Base-by-base conservation (phyloP, 1,140 invertebrate species). In the Homalodisca vitripennis region DNA sequence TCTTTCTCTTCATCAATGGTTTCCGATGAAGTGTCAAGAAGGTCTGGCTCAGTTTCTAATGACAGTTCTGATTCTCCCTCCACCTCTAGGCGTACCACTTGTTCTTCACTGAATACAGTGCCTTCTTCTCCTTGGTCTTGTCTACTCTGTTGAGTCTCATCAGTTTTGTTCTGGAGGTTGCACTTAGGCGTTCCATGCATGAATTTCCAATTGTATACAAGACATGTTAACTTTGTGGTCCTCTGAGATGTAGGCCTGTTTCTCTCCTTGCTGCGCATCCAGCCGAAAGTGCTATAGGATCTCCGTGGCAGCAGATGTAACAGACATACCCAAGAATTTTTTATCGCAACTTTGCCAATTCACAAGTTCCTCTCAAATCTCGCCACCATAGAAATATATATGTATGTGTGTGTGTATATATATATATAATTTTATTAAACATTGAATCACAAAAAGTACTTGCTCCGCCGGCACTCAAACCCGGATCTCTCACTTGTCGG, bases 341-440 rank as follows among this genome's bases (percentile, higher is more conserved):
- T 66, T 13, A 66, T 26, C 22, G 31, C 41, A 66, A 66, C 34
- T 10, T 41, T n/a, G 65, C 65, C 27, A 66, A 41, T 27, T n/a
- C 32, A 47, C 65, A 66, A n/a, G 65, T 66, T 27, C 65, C 65
- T 46, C 41, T 66, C 27, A 66, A 66, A 12, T 20, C 32, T 12
- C 65, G 2, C 65, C 65, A 66, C 65, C 41, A 66, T 26, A 66
- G n/a, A n/a, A n/a, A n/a, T n/a, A n/a, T n/a, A n/a, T n/a, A n/a
- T n/a, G n/a, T n/a, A n/a, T n/a, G n/a, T n/a, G n/a, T n/a, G n/a
- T n/a, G n/a, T n/a, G n/a, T n/a, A n/a, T n/a, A n/a, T n/a, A n/a
- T n/a, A n/a, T n/a, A n/a, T n/a, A n/a, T n/a, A n/a, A n/a, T n/a
- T n/a, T n/a, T n/a, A n/a, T n/a, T n/a, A n/a, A n/a, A n/a, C n/a